Evolutionary conservation across 2,888 invertebrate genomes (phyloP).

Genomic region (Drosophila nr. perissopoda): DNA sequence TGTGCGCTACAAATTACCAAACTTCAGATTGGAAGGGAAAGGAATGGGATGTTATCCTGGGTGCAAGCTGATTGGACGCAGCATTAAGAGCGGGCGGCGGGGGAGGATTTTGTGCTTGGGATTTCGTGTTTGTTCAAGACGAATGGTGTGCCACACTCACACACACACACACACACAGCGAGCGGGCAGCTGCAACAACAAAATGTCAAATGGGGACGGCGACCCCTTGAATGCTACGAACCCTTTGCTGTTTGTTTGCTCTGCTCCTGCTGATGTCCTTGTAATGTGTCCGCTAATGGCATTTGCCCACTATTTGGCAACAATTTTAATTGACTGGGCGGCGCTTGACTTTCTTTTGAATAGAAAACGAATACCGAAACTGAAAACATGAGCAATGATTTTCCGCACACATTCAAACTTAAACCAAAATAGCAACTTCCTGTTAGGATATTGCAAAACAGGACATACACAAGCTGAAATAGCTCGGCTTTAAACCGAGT

Average conservation of each 20-base stretch:
- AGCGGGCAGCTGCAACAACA: conserved; percentile 66
- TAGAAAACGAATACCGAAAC: neutral
- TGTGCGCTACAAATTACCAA: conserved; percentile 68
- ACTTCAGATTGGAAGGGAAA: conserved; percentile 32
- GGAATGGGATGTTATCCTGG: conserved; percentile 33
- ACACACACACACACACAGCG: conserved; percentile 31
- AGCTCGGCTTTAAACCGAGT: too few relatives aligned
- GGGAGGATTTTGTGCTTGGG: conserved; percentile 35
- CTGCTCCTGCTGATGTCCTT: conserved; percentile 78
- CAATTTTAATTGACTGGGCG: conserved; percentile 76
- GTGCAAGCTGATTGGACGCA: conserved; percentile 70
- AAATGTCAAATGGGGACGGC: neutral
- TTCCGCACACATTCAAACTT: neutral
- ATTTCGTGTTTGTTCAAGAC: conserved; percentile 60
- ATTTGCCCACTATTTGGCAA: conserved; percentile 75
- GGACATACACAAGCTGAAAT: neutral
- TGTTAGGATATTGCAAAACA: neutral
- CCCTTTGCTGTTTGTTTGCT: conserved; percentile 55
- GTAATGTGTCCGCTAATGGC: conserved; percentile 84
- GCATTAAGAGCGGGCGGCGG: conserved; percentile 5
- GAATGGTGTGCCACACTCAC: conserved; percentile 52
- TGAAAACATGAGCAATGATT: neutral
- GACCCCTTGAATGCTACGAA: neutral
- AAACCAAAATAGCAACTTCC: neutral
- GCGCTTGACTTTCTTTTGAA: conserved; percentile 61